Evolutionary conservation across 2,888 invertebrate species (phyloP).

Genomic region (Tetropium fuscum): DNA sequence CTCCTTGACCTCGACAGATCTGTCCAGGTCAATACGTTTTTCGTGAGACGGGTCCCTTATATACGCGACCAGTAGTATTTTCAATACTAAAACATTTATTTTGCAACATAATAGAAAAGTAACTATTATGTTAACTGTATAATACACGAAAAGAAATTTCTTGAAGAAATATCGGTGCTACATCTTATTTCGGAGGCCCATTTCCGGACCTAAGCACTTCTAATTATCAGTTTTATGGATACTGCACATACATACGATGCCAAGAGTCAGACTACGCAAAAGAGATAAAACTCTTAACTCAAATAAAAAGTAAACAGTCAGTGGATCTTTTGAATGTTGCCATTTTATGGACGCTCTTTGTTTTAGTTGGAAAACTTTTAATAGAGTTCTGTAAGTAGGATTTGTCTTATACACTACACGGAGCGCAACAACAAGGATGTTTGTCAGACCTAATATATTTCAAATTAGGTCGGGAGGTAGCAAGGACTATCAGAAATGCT

Average conservation of each 20-base stretch:
- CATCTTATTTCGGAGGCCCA: not conserved
- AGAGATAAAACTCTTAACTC: slow-evolving; percentile 14
- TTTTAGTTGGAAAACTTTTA: slow-evolving; percentile 28
- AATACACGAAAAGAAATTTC: too few species aligned
- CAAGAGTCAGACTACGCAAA: not conserved
- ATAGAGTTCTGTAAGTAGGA: slow-evolving; percentile 23
- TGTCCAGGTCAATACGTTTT: too few species aligned
- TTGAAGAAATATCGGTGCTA: not conserved
- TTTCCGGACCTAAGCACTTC: not conserved
- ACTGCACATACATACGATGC: not conserved
- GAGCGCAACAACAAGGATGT: not conserved
- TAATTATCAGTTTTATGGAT: slow-evolving; percentile 13
- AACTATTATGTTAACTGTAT: too few species aligned
- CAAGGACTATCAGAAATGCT: too few species aligned
- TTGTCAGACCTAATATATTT: slow-evolving; percentile 5
- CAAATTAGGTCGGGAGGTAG: too few species aligned
- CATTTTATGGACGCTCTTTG: slow-evolving; percentile 18
- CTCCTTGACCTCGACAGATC: too few species aligned
- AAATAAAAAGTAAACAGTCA: slow-evolving; percentile 22
- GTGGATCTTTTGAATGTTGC: slow-evolving; percentile 20
- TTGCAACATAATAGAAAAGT: too few species aligned
- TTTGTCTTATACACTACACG: slow-evolving; percentile 15
- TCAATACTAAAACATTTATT: too few species aligned
- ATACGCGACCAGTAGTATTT: too few species aligned
- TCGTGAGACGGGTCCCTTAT: too few species aligned